Evolutionary conservation across 2,113 vertebrate species (phyloP).

Genomic region (Pagrus major): DNA sequence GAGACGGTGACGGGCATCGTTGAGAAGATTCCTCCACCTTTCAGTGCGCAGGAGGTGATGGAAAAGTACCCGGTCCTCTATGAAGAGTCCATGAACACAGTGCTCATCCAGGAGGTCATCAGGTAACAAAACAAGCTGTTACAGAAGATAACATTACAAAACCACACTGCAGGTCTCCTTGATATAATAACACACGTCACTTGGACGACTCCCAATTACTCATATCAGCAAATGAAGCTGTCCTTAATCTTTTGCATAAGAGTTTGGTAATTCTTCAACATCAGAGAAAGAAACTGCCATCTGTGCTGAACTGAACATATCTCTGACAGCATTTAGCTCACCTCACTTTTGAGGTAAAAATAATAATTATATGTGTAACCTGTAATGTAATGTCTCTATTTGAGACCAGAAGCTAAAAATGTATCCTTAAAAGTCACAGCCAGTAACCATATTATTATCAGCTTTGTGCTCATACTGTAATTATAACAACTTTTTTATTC

Average conservation of each 20-base stretch:
- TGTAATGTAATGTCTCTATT: constrained; percentile 2
- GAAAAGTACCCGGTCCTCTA: constrained; percentile 90
- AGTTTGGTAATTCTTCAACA: neutral
- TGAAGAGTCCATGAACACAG: constrained; percentile 95
- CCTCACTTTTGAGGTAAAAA: constrained; percentile 4
- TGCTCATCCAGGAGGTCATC: constrained; percentile 93
- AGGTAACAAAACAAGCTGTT: constrained; percentile 81
- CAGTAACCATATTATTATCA: constrained; percentile 9
- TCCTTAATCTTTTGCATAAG: neutral
- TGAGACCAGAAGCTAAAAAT: neutral
- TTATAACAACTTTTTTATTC: constrained; percentile 6
- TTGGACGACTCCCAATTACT: neutral
- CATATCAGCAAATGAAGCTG: neutral
- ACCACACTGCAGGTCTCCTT: neutral
- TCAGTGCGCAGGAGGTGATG: constrained; percentile 83
- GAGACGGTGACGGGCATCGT: constrained; percentile 83
- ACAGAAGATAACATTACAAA: neutral
- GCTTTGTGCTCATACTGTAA: constrained; percentile 17
- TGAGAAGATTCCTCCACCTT: constrained; percentile 84
- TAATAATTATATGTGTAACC: constrained; percentile 14
- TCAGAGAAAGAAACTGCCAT: neutral
- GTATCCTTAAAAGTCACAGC: neutral
- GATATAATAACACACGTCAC: neutral
- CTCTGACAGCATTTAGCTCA: neutral
- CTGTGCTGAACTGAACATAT: neutral